Evolutionary conservation across 2,888 invertebrate species (phyloP).

Genomic region (Netelia inedita): DNA sequence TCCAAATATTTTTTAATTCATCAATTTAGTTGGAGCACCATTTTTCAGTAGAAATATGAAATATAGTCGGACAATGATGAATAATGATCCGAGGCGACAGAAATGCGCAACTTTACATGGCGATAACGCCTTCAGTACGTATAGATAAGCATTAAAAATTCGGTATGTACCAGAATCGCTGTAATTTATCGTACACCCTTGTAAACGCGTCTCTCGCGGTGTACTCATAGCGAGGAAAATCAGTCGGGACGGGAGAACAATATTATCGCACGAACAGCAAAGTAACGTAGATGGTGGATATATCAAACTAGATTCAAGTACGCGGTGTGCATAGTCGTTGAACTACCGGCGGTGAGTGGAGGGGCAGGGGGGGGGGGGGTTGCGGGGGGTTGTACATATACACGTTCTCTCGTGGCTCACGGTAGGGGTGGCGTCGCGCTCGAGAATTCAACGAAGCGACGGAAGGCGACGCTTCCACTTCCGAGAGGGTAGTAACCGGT

Average conservation of each 20-base stretch:
- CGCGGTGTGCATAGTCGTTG: constrained; percentile 1
- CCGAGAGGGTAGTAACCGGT: constrained; percentile 68
- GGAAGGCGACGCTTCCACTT: constrained; percentile 66
- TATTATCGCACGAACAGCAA: constrained; percentile 55
- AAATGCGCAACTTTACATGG: too few relatives aligned
- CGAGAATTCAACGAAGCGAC: constrained; percentile 67
- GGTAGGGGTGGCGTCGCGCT: constrained; percentile 32
- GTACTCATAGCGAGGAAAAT: constrained; percentile 39
- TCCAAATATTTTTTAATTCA: too few relatives aligned
- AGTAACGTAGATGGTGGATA: constrained; percentile 58
- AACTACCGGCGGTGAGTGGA: neutral
- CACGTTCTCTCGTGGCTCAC: neutral
- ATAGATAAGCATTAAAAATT: neutral
- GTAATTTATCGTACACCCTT: constrained; percentile 31
- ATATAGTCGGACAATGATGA: too few relatives aligned
- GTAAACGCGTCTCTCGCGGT: constrained; percentile 35
- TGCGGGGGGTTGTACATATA: constrained; percentile 25
- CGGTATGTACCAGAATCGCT: neutral
- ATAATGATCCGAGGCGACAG: too few relatives aligned
- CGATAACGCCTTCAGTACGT: neutral
- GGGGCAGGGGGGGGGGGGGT: neutral
- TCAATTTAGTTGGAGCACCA: too few relatives aligned
- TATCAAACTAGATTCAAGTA: constrained; percentile 1
- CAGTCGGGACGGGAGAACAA: constrained; percentile 58
- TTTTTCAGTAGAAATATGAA: too few relatives aligned